A percentile compares a stretch with the other conserved stretches of the same genome.
Evolutionary conservation across 2,888 invertebrate genomes (phyloP).

Genomic region (Diogma glabrata): DNA sequence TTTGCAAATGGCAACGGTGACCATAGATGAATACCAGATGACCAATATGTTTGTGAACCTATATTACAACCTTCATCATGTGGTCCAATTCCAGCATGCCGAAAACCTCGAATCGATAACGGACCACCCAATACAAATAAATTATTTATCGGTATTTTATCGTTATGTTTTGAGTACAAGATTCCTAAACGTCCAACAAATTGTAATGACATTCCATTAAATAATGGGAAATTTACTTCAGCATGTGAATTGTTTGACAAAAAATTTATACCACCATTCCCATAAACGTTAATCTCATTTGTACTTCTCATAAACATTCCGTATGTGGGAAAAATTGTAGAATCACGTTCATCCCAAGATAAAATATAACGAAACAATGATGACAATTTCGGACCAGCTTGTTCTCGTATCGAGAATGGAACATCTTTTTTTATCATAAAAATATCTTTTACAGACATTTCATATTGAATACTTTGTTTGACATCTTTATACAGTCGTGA

Average conservation of each 20-base stretch:
- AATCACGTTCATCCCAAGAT: constrained; percentile 68
- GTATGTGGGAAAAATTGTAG: constrained; percentile 61
- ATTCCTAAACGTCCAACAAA: constrained; percentile 31
- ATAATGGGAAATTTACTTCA: constrained; percentile 56
- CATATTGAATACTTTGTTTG: constrained; percentile 76
- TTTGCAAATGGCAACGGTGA: constrained; percentile 81
- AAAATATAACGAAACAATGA: constrained; percentile 74
- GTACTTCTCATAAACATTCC: constrained; percentile 61
- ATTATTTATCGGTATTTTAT: constrained; percentile 30
- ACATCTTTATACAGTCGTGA: constrained; percentile 57
- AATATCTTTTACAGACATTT: constrained; percentile 72
- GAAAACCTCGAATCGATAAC: constrained; percentile 76
- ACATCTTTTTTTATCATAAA: constrained; percentile 53
- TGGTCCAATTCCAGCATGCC: constrained; percentile 76
- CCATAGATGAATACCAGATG: constrained; percentile 75
- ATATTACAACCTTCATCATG: constrained; percentile 62
- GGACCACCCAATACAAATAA: constrained; percentile 63
- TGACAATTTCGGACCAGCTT: constrained; percentile 73
- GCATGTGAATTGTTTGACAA: constrained; percentile 66
- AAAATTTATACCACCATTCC: constrained; percentile 84
- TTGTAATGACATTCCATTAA: constrained; percentile 35
- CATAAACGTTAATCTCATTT: constrained; percentile 62
- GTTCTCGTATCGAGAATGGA: constrained; percentile 78
- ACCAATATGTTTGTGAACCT: constrained; percentile 75
- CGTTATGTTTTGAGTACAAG: constrained; percentile 28